Evolutionary conservation across 1,140 invertebrate species (phyloP), one percentile per base, ranked within the genome.

Genomic region (Spodoptera litura): DNA sequence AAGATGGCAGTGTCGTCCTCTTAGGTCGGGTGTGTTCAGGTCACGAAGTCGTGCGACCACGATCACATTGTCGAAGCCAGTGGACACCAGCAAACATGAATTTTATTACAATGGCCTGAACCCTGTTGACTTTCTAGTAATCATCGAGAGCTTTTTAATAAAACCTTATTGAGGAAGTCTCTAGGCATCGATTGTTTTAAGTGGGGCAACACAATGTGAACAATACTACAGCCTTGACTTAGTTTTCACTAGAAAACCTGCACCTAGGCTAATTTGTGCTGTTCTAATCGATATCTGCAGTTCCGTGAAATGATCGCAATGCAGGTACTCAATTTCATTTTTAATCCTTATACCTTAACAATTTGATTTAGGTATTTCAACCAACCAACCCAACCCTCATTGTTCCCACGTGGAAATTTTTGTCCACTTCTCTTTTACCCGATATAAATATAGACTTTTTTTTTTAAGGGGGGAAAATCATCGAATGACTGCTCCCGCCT

Each of bases 21-120:
- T 6, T 59, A 56, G 44, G 68, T 68, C 61, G 64, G 64, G 78
- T 76, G 61, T 31, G 55, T 58, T 74, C 52, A 44, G 78, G 78
- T 80, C 78, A 80, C 78, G 78, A 80, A 35, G 25, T 77, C 78
- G 73, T 77, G 79, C 31, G 74, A 72, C 49, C 79, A 80, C 79
- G 75, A 75, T 66, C 68, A 75, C 51, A 71, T 76, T 59, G 58
- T 56, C 31, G 31, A 44, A 70, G 49, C 79, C 55, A 72, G 66
- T 56, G 66, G 49, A 70, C 68, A 56, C 79, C 27, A 72, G 66
- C 73, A 72, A 77, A 80, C 74, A 78, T 78, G 49, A 73, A 81
- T 81, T 81, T 78, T 78, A 81, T 78, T 78, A 81, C 59, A 78
- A 81, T 81, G 20, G 74, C 56, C 75, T 58, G 35, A 51, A 38